Conservation (phyloP, 2,797 vertebrate genomes). For the Ctenochaetus hawaiiensis region DNA sequence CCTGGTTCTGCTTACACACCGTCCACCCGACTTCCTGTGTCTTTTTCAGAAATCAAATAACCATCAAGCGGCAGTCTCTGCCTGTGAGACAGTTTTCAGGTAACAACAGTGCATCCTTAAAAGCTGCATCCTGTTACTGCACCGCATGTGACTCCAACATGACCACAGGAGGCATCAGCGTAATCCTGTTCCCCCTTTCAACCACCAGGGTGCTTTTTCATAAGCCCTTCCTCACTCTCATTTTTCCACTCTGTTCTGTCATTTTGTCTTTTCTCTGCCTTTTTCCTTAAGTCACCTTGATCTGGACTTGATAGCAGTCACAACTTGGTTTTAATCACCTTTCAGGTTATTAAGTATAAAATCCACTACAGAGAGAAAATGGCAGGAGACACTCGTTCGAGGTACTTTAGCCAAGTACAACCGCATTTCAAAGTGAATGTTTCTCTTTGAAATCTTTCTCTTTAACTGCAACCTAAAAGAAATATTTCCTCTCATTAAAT, state of each 20-base stretch:
- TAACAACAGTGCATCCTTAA: slow-evolving; percentile 1
- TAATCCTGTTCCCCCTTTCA: slow-evolving; percentile 5
- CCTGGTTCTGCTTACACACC: slow-evolving; percentile 16
- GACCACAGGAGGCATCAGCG: background rate
- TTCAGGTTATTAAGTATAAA: background rate
- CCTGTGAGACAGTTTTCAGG: slow-evolving; percentile 7
- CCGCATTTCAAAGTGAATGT: slow-evolving; percentile 9
- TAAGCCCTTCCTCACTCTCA: background rate
- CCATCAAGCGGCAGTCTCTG: slow-evolving; percentile 10
- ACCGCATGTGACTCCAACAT: slow-evolving; percentile 1
- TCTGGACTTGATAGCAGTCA: slow-evolving; percentile 2
- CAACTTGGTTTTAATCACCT: slow-evolving; percentile 25
- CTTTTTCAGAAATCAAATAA: slow-evolving; percentile 37
- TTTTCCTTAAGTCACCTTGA: slow-evolving; percentile 22
- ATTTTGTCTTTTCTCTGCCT: slow-evolving; percentile 1
- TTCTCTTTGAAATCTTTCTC: background rate
- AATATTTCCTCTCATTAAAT: background rate
- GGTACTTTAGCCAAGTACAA: slow-evolving; percentile 1
- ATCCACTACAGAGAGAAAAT: slow-evolving; percentile 1
- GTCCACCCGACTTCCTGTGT: slow-evolving; percentile 17
- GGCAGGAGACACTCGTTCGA: background rate
- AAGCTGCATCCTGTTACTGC: slow-evolving; percentile 7
- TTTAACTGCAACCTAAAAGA: background rate
- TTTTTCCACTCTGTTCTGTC: slow-evolving; percentile 3
- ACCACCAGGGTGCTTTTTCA: background rate